These are phyloP conservation scores for Onychomys arenicola DNA, from an alignment of 2,797 vertebrate genomes.

Conservation along the genomic window DNA sequence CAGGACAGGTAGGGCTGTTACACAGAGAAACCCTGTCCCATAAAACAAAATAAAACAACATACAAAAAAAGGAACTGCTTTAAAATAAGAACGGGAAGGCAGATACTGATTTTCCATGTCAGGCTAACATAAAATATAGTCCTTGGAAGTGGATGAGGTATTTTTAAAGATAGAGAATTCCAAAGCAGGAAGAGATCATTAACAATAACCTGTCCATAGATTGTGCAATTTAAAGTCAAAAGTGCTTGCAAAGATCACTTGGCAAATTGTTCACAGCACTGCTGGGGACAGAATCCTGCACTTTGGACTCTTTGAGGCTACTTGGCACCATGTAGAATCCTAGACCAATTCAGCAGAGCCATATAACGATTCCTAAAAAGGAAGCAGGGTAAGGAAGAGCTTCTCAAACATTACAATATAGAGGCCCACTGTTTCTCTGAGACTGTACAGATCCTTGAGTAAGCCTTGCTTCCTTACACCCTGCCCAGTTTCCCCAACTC, in stretches of 20 bases:
- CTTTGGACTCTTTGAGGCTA: not conserved
- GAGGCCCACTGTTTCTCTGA: not conserved
- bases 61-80: not conserved
- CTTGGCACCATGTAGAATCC: not conserved
- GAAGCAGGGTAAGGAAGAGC: not conserved
- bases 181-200: not conserved
- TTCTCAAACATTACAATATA: not conserved
- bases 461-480: accelerated
- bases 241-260: not conserved
- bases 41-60: not conserved
- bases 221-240: not conserved
- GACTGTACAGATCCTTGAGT: not conserved
- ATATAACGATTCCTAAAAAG: not conserved
- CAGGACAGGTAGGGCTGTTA: not conserved
- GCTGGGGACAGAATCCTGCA: not conserved
- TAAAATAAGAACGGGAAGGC: not conserved
- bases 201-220: not conserved
- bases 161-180: constrained; percentile 50
- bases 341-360: not conserved
- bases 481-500: not conserved
- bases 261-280: not conserved
- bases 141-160: not conserved
- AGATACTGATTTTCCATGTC: constrained; percentile 14
- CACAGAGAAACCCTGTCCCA: not conserved
- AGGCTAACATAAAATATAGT: constrained; percentile 3